Conservation (phyloP, 2,797 vertebrate species). For the Prunella strophiata region DNA sequence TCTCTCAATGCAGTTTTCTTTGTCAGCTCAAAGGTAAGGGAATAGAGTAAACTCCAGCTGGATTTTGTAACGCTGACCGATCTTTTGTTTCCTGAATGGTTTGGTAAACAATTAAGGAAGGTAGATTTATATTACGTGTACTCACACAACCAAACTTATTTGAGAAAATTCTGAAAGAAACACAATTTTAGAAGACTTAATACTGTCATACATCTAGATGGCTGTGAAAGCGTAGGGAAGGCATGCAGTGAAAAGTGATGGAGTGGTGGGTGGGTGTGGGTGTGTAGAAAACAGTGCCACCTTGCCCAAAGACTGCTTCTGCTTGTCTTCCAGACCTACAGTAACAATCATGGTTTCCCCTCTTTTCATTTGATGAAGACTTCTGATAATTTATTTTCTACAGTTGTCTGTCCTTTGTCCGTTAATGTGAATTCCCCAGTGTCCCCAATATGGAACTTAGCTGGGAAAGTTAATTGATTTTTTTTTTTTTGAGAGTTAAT, state of each 20-base stretch:
- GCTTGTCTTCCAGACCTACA: not conserved
- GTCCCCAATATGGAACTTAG: not conserved
- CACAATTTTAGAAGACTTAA: not conserved
- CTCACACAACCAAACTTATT: not conserved
- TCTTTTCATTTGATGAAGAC: not conserved
- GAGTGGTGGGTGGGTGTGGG: fast-evolving
- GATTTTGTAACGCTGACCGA: fast-evolving
- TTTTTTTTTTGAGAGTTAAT: not conserved
- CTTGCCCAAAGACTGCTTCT: not conserved
- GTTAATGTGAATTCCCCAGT: not conserved
- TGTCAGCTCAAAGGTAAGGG: not conserved
- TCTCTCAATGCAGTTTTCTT: not conserved
- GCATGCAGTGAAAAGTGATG: not conserved
- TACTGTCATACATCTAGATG: not conserved
- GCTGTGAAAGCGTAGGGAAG: not conserved
- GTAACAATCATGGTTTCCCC: not conserved
- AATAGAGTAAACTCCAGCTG: not conserved
- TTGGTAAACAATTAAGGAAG: not conserved
- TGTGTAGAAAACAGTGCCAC: not conserved
- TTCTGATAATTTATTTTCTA: not conserved
- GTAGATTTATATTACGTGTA: not conserved
- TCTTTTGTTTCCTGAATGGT: not conserved
- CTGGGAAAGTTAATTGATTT: not conserved
- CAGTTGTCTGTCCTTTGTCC: not conserved
- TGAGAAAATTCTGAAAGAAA: not conserved